phyloP scores from a whole-genome alignment of 1,140 invertebrate species.

The Anastatus disparis region DNA sequence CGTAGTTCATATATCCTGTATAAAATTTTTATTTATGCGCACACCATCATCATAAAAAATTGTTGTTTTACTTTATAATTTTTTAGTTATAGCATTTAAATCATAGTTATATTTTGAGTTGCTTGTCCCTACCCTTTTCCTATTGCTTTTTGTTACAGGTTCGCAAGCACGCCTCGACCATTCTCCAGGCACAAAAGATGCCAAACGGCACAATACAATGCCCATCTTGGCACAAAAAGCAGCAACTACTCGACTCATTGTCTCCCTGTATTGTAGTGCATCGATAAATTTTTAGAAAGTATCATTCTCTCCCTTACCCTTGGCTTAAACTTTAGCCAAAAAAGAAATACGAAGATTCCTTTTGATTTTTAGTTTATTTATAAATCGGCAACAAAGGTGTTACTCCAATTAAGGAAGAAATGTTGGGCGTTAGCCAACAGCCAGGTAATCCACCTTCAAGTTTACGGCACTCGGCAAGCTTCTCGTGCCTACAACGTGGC shows the following conservation, averaged over 20 bases:
- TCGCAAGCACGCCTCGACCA: not conserved
- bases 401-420: slow-evolving; percentile 48
- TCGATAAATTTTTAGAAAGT: not conserved
- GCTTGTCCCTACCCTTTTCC: slow-evolving; percentile 60
- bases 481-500: slow-evolving; percentile 66
- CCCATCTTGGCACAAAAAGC: slow-evolving; percentile 8
- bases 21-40: not conserved
- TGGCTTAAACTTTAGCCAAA: no score
- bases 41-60: not conserved
- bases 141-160: slow-evolving; percentile 63
- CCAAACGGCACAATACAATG: slow-evolving; percentile 2
- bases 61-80: not conserved
- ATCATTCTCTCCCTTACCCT: not conserved
- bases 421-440: slow-evolving; percentile 65
- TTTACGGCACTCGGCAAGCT: slow-evolving; percentile 68
- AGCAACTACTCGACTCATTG: not conserved
- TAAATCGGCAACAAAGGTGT: no score
- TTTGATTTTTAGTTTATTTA: no score
- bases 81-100: slow-evolving; percentile 32
- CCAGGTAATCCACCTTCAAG: slow-evolving; percentile 63
- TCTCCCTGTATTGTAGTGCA: not conserved
- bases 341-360: no score
- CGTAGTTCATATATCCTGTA: no score
- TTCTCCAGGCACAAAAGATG: slow-evolving; percentile 28
- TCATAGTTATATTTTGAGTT: slow-evolving; percentile 57